Evolutionary conservation across 1,140 invertebrate species (phyloP).

Genomic region (Aradophagus sp.): DNA sequence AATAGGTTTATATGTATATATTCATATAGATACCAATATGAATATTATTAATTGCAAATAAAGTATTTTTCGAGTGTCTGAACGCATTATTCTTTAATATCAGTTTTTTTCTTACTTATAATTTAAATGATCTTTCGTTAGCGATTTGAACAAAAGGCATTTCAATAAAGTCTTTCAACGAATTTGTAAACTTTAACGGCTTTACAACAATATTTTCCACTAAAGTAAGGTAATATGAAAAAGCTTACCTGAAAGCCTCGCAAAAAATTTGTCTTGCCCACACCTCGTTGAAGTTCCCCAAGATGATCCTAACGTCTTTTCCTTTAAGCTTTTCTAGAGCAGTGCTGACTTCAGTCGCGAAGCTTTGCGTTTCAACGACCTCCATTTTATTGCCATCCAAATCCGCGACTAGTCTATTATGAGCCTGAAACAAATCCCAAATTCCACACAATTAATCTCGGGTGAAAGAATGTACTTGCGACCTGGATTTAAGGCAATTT

Average conservation of each 20-base stretch:
- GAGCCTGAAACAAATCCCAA: slow-evolving; percentile 78
- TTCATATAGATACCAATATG: too few relatives aligned
- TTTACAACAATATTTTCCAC: too few relatives aligned
- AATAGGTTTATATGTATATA: too few relatives aligned
- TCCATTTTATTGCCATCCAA: slow-evolving; percentile 87
- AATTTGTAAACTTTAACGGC: too few relatives aligned
- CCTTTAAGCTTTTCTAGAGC: slow-evolving; percentile 90
- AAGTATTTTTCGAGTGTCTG: too few relatives aligned
- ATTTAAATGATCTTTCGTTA: too few relatives aligned
- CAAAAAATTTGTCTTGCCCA: slow-evolving; percentile 97
- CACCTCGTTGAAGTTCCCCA: slow-evolving; percentile 96
- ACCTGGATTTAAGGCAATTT: too few relatives aligned
- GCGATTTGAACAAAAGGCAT: too few relatives aligned
- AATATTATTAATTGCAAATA: too few relatives aligned
- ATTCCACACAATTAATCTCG: slow-evolving; percentile 23
- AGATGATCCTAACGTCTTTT: slow-evolving; percentile 95
- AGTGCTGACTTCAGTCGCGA: slow-evolving; percentile 90
- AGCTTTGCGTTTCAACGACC: slow-evolving; percentile 93
- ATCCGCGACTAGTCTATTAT: slow-evolving; percentile 92
- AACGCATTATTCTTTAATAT: too few relatives aligned
- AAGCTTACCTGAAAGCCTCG: slow-evolving; percentile 85
- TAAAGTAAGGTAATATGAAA: slow-evolving; percentile 21
- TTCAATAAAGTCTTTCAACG: too few relatives aligned
- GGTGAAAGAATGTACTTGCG: slow-evolving; percentile 8
- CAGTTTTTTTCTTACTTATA: too few relatives aligned